These are phyloP conservation scores for Channa striata DNA, from an alignment of 2,797 vertebrate genomes.

Conservation along the genomic window DNA sequence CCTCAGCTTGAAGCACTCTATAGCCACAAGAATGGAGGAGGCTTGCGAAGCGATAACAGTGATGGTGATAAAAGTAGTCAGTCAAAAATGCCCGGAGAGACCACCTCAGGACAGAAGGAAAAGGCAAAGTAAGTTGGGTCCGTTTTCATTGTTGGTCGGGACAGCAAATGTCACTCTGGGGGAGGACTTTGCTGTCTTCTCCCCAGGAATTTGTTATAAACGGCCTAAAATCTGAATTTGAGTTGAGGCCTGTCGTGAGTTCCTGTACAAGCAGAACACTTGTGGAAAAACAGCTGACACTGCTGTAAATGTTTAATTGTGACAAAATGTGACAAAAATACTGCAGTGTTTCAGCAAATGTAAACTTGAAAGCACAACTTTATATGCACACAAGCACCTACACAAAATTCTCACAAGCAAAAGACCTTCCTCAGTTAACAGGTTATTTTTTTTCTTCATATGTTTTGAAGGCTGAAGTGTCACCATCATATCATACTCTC, in stretches of 20 bases:
- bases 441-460: slow-evolving; percentile 5
- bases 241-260: not conserved
- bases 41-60: slow-evolving; percentile 71
- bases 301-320: not conserved
- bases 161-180: too few species aligned
- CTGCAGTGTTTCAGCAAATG: not conserved
- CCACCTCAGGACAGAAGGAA: slow-evolving; percentile 80
- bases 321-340: not conserved
- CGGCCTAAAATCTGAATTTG: slow-evolving; percentile 15
- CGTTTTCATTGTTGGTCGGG: slow-evolving; percentile 4
- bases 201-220: slow-evolving; percentile 37
- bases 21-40: slow-evolving; percentile 64
- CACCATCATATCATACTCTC: slow-evolving; percentile 4
- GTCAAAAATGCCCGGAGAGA: slow-evolving; percentile 71
- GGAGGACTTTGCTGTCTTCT: too few species aligned
- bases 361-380: not conserved
- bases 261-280: not conserved
- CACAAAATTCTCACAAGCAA: not conserved
- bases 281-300: not conserved
- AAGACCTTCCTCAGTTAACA: not conserved
- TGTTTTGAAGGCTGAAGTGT: slow-evolving; percentile 38
- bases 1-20: slow-evolving; percentile 83
- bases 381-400: not conserved
- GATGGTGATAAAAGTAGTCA: slow-evolving; percentile 80
- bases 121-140: slow-evolving; percentile 76